Base-by-base conservation (phyloP, 2,888 invertebrate species). In the Sarcophaga rosellei region DNA sequence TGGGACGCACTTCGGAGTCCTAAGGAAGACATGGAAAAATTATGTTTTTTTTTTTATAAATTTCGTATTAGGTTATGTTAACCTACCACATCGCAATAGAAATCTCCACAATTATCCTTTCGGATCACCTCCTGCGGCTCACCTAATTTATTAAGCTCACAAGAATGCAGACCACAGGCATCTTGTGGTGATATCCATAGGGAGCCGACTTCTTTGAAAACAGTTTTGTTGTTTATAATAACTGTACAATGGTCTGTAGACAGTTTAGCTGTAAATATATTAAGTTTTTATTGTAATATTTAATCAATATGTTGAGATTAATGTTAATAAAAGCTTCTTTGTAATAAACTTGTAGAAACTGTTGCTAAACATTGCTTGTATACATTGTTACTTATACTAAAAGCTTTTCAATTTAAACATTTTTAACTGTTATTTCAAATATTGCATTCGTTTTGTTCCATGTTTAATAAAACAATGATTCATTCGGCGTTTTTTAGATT, bases 11-110 rank as follows among this genome's bases (percentile, higher is more conserved):
- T 80, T 92, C 92, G 3, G 90, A 91, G 8, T 92, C 93, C 93
- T 93, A 75, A 0, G 82, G 85, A 2, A 11, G 63, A 62, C 17
- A 23, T 44, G 53, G 12, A 23, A 65, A 57, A 63, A 65, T 68
- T 17, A 65, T 75, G 20, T 62, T 25, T 59, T 10, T 17, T n/a
- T 17, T 3, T 15, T 25, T 25, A 62, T 45, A 20, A 10, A 45
- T n/a, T 73, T 23, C 11, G 4, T 10, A n/a, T 45, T 8, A 21
- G 11, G 10, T 62, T 45, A 12, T 15, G 45, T 4, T 68, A 75
- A 90, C 91, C 87, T 81, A 93, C 93, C 89, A 91, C 91, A 87
- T 92, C 91, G 73, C 93, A 93, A 81, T 91, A 92, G 77, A 92
- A 91, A 57, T 92, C 89, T 59, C 89, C 90, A 85, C 93, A 93